Percentiles rank a stretch among this genome's conserved stretches.
These are phyloP conservation scores for Caenorhabditis tropicalis DNA, from an alignment of 1,140 invertebrate genomes.

Conservation along the genomic window DNA sequence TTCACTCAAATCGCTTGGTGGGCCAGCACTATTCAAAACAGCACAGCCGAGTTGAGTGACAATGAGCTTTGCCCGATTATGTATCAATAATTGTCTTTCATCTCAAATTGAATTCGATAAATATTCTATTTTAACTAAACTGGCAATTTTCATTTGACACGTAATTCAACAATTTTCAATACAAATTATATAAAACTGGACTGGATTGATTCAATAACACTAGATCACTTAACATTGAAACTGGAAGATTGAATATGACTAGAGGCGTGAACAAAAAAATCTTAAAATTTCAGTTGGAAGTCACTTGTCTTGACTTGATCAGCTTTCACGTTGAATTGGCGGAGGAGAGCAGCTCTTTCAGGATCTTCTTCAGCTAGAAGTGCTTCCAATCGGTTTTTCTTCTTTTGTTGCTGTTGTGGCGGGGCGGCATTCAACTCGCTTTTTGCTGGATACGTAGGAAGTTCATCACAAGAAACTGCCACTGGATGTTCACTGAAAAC, in stretches of 20 bases:
- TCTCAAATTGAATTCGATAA: background rate
- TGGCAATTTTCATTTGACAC: no score
- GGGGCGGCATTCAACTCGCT: conserved; percentile 77
- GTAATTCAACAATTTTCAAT: no score
- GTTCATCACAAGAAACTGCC: conserved; percentile 92
- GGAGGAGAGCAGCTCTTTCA: background rate
- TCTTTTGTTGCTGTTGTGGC: background rate
- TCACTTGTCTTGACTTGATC: background rate
- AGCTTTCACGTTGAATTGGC: conserved; percentile 6
- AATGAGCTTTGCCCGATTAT: background rate
- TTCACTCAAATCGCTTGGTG: conserved; percentile 47
- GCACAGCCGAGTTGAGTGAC: background rate
- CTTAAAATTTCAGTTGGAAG: background rate
- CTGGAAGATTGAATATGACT: no score
- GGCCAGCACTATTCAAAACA: conserved; percentile 26
- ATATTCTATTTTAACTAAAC: background rate
- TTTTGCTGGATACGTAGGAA: conserved; percentile 98
- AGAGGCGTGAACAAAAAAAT: no score
- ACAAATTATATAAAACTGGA: no score
- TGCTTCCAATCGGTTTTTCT: background rate
- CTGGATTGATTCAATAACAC: no score
- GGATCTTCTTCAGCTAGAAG: background rate
- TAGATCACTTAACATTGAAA: no score
- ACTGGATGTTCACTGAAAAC: conserved; percentile 81
- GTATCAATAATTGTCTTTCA: conserved; percentile 23